phyloP scores from a whole-genome alignment of 2,797 vertebrate genomes.

The Sylvilagus floridanus region DNA sequence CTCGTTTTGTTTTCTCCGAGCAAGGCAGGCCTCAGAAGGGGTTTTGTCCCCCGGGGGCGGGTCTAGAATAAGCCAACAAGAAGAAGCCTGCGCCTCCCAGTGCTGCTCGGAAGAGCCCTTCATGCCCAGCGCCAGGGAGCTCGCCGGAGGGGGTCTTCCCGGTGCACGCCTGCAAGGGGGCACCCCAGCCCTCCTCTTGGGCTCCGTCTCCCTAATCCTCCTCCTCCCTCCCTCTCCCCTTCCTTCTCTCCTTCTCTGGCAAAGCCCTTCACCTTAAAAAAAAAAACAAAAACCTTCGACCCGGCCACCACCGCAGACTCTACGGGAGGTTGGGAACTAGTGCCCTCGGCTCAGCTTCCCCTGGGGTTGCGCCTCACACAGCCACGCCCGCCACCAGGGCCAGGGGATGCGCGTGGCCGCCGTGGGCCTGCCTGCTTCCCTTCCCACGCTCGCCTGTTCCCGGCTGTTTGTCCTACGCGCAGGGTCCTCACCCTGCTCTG shows the following conservation, averaged over 20 bases:
- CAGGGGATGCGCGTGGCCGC: accelerated
- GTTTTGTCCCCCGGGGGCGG: slow-evolving; percentile 89
- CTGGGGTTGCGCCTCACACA: background rate
- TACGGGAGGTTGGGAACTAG: background rate
- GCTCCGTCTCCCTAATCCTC: background rate
- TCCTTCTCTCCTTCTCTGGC: background rate
- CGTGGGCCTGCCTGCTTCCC: background rate
- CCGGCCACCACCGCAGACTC: background rate
- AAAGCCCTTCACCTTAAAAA: background rate
- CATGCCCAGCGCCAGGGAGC: slow-evolving; percentile 43
- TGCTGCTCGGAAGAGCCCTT: slow-evolving; percentile 83
- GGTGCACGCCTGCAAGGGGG: no score
- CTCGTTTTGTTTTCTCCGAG: slow-evolving; percentile 91
- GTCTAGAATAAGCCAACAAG: slow-evolving; percentile 91
- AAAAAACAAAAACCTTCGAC: background rate
- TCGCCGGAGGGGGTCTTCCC: no score
- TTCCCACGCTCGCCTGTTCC: background rate
- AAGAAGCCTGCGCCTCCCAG: slow-evolving; percentile 86
- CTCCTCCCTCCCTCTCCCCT: no score
- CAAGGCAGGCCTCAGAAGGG: slow-evolving; percentile 89
- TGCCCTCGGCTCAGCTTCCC: background rate
- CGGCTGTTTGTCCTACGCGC: no score
- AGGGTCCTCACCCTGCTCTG: background rate
- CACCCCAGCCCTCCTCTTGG: no score
- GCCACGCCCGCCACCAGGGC: background rate